A percentile compares a stretch with the other conserved stretches of the same genome.
phyloP scores from a whole-genome alignment of 2,113 vertebrate species.

The Artemisiospiza belli region DNA sequence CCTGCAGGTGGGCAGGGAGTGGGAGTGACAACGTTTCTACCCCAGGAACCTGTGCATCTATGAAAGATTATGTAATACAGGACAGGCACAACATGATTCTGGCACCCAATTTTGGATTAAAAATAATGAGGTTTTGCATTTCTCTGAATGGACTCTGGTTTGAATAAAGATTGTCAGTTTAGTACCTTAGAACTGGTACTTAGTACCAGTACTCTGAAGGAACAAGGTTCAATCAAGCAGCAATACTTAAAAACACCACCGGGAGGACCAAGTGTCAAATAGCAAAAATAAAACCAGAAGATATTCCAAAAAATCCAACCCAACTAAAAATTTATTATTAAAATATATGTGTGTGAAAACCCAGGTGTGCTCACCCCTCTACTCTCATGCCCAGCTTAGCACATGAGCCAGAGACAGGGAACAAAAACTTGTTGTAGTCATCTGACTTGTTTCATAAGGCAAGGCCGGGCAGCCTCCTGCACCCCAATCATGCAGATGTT shows the following conservation, averaged over 20 bases:
- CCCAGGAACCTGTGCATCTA: not conserved
- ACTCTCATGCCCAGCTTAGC: not conserved
- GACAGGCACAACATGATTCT: not conserved
- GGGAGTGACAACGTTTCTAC: not conserved
- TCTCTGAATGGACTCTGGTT: not conserved
- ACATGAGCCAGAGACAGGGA: not conserved
- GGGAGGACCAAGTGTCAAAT: not conserved
- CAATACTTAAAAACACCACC: not conserved
- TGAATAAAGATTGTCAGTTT: not conserved
- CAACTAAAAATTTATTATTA: not conserved
- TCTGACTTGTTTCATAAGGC: not conserved
- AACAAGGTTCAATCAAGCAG: not conserved
- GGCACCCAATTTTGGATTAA: not conserved
- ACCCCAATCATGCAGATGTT: not conserved
- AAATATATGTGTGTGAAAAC: not conserved
- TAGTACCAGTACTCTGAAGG: not conserved
- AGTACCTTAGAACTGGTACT: not conserved
- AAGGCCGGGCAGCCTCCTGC: not conserved
- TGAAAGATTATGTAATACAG: not conserved
- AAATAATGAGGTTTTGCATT: not conserved
- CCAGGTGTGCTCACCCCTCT: not conserved
- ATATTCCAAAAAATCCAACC: not conserved
- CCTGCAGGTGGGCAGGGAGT: not conserved
- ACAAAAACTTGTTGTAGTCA: not conserved
- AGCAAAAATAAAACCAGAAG: not conserved